These are phyloP conservation scores for Nephrotoma flavescens DNA, from an alignment of 2,888 invertebrate genomes.

Conservation along the genomic window DNA sequence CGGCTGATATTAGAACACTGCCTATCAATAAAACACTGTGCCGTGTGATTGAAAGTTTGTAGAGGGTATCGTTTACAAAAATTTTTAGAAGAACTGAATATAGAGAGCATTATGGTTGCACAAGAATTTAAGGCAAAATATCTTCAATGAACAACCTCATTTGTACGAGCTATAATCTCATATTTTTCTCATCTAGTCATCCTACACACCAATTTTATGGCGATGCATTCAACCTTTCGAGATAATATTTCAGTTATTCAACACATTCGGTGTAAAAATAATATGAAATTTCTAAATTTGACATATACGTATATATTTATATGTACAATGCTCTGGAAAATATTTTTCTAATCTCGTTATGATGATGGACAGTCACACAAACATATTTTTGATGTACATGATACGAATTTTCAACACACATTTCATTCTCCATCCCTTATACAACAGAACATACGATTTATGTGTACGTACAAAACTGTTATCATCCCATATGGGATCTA, in stretches of 20 bases:
- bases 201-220: background rate
- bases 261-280: background rate
- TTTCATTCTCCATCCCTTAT: background rate
- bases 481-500: background rate
- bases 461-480: background rate
- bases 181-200: no score
- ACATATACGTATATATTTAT: background rate
- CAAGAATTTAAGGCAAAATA: no score
- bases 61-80: no score
- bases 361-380: background rate
- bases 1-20: no score
- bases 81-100: no score
- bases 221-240: background rate
- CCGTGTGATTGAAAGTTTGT: no score
- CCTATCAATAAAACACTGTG: no score
- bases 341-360: background rate
- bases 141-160: no score
- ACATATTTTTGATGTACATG: background rate
- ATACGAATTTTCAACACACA: background rate
- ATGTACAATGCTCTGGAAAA: background rate
- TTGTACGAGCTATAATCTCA: no score
- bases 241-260: background rate
- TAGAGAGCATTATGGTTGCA: no score
- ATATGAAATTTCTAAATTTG: background rate
- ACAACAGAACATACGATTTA: no score